phyloP scores from a whole-genome alignment of 2,888 invertebrate species.

The Brenthis daphne region DNA sequence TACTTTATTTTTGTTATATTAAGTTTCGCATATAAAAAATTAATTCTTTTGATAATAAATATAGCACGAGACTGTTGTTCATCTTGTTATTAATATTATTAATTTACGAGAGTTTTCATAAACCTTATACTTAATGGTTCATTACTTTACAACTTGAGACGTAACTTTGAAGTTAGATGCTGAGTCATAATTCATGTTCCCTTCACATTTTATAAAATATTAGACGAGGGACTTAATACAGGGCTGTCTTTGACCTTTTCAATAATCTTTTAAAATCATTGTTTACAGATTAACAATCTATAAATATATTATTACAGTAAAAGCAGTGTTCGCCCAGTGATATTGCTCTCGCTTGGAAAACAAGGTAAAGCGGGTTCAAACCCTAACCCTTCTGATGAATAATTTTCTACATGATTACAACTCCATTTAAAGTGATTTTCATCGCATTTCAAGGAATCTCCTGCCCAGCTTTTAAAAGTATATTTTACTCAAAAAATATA shows the following conservation, averaged over 20 bases:
- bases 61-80: not conserved
- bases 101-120: constrained; percentile 12
- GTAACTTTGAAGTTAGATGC: constrained; percentile 23
- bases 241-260: constrained; percentile 27
- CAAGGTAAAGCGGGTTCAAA: no score
- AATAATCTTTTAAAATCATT: constrained; percentile 14
- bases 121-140: constrained; percentile 11
- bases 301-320: no score
- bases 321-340: no score
- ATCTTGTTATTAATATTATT: constrained; percentile 4
- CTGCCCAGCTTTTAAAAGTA: no score
- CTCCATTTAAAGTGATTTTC: no score
- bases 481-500: no score
- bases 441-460: no score
- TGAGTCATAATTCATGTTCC: constrained; percentile 28
- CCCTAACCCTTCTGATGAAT: no score
- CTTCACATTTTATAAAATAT: constrained; percentile 33
- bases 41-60: not conserved
- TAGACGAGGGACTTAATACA: constrained; percentile 27
- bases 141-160: constrained; percentile 19
- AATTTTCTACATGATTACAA: no score
- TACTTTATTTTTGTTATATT: no score
- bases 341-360: no score
- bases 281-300: not conserved
- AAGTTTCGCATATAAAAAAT: not conserved